These are phyloP conservation scores for Acleris literana DNA, from an alignment of 2,888 invertebrate genomes.

Conservation along the genomic window DNA sequence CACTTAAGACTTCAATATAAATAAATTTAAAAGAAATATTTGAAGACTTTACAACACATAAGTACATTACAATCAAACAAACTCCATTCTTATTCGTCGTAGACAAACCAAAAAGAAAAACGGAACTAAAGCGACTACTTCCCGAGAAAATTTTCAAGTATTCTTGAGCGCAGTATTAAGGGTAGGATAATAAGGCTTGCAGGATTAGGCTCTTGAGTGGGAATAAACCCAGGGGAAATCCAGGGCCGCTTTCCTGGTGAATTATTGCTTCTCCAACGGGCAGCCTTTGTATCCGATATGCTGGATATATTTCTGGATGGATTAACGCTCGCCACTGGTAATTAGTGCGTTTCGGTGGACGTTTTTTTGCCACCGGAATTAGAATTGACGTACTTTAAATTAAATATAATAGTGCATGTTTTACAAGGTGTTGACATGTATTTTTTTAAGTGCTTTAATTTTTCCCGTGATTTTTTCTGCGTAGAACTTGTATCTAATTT, in stretches of 20 bases:
- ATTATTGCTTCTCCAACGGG: slow-evolving; percentile 80
- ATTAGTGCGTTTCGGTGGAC: slow-evolving; percentile 60
- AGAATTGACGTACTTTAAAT: background rate
- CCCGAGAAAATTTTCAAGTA: slow-evolving; percentile 81
- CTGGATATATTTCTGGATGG: slow-evolving; percentile 77
- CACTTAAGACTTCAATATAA: too few species aligned
- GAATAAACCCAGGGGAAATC: slow-evolving; percentile 83
- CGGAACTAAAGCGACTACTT: slow-evolving; percentile 70
- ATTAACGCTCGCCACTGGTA: slow-evolving; percentile 75
- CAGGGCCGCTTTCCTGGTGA: slow-evolving; percentile 81
- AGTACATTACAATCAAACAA: slow-evolving; percentile 15
- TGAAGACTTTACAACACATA: slow-evolving; percentile 4
- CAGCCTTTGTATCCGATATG: slow-evolving; percentile 80
- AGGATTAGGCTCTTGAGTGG: slow-evolving; percentile 83
- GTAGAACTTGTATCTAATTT: too few species aligned
- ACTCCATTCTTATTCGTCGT: slow-evolving; percentile 17
- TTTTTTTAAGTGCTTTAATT: too few species aligned
- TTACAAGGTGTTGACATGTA: too few species aligned
- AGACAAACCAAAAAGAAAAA: slow-evolving; percentile 46
- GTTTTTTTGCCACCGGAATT: slow-evolving; percentile 7
- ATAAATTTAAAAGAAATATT: too few species aligned
- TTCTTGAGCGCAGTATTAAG: slow-evolving; percentile 82
- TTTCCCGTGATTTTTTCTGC: too few species aligned
- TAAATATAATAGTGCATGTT: too few species aligned
- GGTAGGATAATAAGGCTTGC: slow-evolving; percentile 82